A percentile compares a stretch with the other conserved stretches of the same genome.
Evolutionary conservation across 2,113 vertebrate genomes (phyloP).

Genomic region (Pteruthius melanotis): DNA sequence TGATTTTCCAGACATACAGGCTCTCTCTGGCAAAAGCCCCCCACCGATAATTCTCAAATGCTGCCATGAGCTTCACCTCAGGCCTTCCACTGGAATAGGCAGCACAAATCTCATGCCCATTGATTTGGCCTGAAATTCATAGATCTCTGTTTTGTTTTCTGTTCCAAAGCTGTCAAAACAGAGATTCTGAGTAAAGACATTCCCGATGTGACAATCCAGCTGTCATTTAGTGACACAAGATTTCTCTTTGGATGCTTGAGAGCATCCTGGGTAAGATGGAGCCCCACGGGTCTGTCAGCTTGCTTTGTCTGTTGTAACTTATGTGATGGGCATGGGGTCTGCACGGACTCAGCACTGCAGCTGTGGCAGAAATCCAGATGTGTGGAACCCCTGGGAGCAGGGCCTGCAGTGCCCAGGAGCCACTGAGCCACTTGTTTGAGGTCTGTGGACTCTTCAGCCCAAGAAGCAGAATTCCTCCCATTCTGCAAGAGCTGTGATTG

Average conservation of each 20-base stretch:
- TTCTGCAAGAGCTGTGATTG: neutral
- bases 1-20: neutral
- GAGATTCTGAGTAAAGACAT: neutral
- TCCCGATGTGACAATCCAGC: neutral
- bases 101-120: neutral
- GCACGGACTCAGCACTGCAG: neutral
- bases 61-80: neutral
- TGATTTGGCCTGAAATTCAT: neutral
- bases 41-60: neutral
- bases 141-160: neutral
- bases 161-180: neutral
- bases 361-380: neutral
- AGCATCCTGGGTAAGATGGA: neutral
- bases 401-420: fast-evolving
- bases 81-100: neutral
- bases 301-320: fast-evolving
- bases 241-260: neutral
- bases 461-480: neutral
- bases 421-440: neutral
- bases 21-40: fast-evolving
- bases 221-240: neutral
- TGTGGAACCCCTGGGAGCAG: neutral
- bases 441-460: neutral
- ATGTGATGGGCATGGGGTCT: neutral
- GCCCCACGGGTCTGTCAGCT: neutral